A percentile compares a stretch with the other conserved stretches of the same genome.
phyloP scores from a whole-genome alignment of 2,888 invertebrate species.

The Drosophila vallismaia region DNA sequence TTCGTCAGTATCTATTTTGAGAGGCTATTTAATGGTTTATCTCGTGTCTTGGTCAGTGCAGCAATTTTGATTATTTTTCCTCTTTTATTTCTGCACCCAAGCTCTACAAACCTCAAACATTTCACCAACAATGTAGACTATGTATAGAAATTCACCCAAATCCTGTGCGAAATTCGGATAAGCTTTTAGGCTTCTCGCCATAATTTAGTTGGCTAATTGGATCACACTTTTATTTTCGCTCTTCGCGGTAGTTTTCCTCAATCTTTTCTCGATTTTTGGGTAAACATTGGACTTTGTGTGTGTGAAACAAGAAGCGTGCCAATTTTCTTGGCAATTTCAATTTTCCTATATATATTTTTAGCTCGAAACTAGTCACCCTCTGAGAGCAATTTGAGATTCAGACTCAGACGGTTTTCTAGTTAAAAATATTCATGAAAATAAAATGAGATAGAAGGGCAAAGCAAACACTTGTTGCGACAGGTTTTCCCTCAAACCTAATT shows the following conservation, averaged over 20 bases:
- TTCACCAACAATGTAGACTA: not conserved
- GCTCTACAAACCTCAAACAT: slow-evolving; percentile 31
- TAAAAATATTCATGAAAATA: slow-evolving; percentile 27
- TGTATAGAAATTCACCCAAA: slow-evolving; percentile 10
- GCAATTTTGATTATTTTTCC: slow-evolving; percentile 10
- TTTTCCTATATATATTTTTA: slow-evolving; percentile 71
- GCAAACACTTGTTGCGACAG: slow-evolving; percentile 63
- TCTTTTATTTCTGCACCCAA: slow-evolving; percentile 31
- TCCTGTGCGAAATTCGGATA: slow-evolving; percentile 32
- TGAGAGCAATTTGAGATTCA: slow-evolving; percentile 31
- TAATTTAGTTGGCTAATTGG: slow-evolving; percentile 71
- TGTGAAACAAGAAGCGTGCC: slow-evolving; percentile 68
- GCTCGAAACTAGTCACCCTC: slow-evolving; percentile 64
- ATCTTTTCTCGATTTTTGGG: slow-evolving; percentile 3
- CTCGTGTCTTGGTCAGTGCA: slow-evolving; percentile 17
- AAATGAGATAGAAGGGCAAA: slow-evolving; percentile 25
- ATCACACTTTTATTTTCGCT: slow-evolving; percentile 56
- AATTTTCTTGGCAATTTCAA: slow-evolving; percentile 72
- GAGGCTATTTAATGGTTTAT: slow-evolving; percentile 28
- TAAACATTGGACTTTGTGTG: slow-evolving; percentile 19
- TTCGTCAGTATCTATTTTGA: slow-evolving; percentile 61
- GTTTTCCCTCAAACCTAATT: slow-evolving; percentile 36
- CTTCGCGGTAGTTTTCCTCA: slow-evolving; percentile 26
- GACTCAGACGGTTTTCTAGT: slow-evolving; percentile 26
- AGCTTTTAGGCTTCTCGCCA: slow-evolving; percentile 51